Evolutionary conservation across 1,140 invertebrate species (phyloP).

Genomic region (Himalopsyche phryganea): DNA sequence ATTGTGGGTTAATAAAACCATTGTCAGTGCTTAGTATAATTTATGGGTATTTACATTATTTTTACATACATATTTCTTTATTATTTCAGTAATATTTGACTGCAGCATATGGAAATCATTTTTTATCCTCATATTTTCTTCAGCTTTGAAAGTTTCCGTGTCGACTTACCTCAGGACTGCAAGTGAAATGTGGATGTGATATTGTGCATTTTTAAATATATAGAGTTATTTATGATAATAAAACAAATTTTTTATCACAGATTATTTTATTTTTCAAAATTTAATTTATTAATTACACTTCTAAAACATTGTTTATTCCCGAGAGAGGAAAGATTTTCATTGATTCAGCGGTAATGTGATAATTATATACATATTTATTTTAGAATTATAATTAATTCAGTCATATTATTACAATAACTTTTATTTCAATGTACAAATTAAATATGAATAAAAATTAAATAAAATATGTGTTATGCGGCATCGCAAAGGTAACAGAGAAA

Average conservation of each 20-base stretch:
- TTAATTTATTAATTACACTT: conserved; percentile 16
- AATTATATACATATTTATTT: conserved; percentile 9
- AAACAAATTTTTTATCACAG: conserved; percentile 40
- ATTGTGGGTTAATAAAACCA: too few relatives aligned
- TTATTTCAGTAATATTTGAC: conserved; percentile 41
- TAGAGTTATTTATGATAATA: conserved; percentile 7
- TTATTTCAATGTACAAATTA: conserved; percentile 1
- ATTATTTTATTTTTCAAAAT: conserved; percentile 40
- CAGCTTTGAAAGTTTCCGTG: conserved; percentile 4
- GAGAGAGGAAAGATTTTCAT: too few relatives aligned
- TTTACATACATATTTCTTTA: conserved; percentile 16
- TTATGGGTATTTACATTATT: too few relatives aligned
- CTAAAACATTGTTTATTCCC: too few relatives aligned
- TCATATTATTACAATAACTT: conserved; percentile 16
- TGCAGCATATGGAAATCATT: conserved; percentile 32
- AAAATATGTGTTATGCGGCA: neutral
- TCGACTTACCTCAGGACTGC: conserved; percentile 5
- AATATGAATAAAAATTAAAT: conserved; percentile 6
- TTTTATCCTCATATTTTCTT: conserved; percentile 21
- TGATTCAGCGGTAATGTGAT: conserved; percentile 1
- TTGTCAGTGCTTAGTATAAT: too few relatives aligned
- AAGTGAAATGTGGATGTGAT: too few relatives aligned
- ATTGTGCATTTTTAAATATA: neutral
- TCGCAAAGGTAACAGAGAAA: neutral
- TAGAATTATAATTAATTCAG: conserved; percentile 21